Conservation (phyloP, 2,113 vertebrate species). For the Pionites leucogaster region DNA sequence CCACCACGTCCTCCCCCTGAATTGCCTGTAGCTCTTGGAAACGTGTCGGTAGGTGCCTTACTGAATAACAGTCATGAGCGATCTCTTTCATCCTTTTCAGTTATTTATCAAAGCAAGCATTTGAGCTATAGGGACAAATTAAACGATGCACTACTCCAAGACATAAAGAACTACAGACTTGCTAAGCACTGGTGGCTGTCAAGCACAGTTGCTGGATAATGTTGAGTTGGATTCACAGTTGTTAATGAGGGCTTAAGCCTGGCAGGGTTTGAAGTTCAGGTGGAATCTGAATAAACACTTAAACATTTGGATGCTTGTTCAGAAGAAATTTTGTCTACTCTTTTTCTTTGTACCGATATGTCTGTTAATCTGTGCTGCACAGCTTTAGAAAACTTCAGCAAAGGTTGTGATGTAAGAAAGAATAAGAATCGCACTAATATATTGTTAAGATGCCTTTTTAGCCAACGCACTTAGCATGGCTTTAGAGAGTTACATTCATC, state of each 20-base stretch:
- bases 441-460: background rate
- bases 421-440: background rate
- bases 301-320: background rate
- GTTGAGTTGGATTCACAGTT: background rate
- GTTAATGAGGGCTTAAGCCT: background rate
- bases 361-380: background rate
- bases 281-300: background rate
- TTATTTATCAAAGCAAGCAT: background rate
- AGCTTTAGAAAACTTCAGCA: background rate
- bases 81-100: constrained; percentile 28
- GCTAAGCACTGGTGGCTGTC: background rate
- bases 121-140: constrained; percentile 14
- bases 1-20: background rate
- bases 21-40: constrained; percentile 11
- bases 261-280: background rate
- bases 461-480: background rate
- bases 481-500: background rate
- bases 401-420: background rate
- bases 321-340: background rate
- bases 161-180: background rate
- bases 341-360: background rate
- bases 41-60: background rate
- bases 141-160: constrained; percentile 2
- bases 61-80: background rate
- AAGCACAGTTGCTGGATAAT: background rate